A percentile compares a stretch with the other conserved stretches of the same genome.
Conservation (phyloP, 2,888 invertebrate species). For the Tolmerus cingulatus region DNA sequence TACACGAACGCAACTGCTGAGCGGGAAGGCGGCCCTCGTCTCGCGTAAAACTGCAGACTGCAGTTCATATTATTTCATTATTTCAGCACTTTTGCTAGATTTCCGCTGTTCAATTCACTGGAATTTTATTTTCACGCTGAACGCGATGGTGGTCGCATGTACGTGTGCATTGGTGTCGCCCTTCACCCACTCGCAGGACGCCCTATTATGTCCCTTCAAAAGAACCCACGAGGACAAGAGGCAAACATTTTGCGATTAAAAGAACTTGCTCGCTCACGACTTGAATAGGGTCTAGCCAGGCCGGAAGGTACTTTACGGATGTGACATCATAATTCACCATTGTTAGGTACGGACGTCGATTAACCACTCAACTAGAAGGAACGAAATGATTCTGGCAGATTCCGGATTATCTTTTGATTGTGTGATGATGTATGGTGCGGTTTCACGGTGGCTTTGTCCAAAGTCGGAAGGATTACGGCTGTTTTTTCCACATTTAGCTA, state of each 20-base stretch:
- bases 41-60: not conserved
- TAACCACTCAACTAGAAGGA: conserved; percentile 42
- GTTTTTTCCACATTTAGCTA: not conserved
- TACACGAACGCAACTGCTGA: not conserved
- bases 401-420: conserved; percentile 43
- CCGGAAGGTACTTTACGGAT: conserved; percentile 32
- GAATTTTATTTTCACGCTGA: not conserved
- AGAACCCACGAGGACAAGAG: not conserved
- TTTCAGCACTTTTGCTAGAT: conserved; percentile 39
- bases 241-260: conserved; percentile 12
- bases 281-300: conserved; percentile 15
- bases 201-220: not conserved
- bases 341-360: conserved; percentile 40
- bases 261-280: not conserved
- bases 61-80: conserved; percentile 38
- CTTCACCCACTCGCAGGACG: not conserved
- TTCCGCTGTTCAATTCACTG: conserved; percentile 6
- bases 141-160: not conserved
- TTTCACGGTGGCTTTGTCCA: not conserved
- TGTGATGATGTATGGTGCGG: conserved; percentile 36
- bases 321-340: conserved; percentile 43
- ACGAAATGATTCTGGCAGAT: conserved; percentile 39
- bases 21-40: not conserved
- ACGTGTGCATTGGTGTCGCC: not conserved
- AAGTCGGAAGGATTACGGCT: conserved; percentile 3